These are phyloP conservation scores for Rynchops niger DNA, from an alignment of 2,113 vertebrate species.

Conservation along the genomic window DNA sequence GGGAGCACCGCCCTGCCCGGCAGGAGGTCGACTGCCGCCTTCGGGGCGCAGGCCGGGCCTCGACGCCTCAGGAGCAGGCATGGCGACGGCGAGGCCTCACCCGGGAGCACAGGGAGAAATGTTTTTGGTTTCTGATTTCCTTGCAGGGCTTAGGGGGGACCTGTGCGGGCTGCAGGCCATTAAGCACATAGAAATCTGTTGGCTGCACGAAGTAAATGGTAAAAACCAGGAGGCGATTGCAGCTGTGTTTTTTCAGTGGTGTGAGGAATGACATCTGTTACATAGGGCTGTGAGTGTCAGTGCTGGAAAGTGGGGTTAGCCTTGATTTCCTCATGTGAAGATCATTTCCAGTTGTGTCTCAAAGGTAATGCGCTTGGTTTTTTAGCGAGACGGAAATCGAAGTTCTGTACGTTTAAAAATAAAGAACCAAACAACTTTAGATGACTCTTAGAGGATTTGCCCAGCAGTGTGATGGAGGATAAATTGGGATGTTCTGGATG, in stretches of 20 bases:
- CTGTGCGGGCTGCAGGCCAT: rapidly evolving
- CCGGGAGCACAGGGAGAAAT: rapidly evolving
- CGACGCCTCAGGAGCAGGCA: not conserved
- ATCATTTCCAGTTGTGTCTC: not conserved
- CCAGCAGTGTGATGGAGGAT: not conserved
- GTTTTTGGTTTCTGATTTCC: not conserved
- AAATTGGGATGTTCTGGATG: not conserved
- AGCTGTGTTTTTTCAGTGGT: rapidly evolving
- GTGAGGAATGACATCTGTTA: rapidly evolving
- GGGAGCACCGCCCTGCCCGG: too few relatives aligned
- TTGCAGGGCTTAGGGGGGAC: not conserved
- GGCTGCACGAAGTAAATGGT: rapidly evolving
- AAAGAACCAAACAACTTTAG: too few relatives aligned
- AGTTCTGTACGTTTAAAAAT: not conserved
- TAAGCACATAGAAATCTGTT: rapidly evolving
- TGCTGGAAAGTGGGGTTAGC: not conserved
- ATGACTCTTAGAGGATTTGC: not conserved
- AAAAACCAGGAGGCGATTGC: rapidly evolving
- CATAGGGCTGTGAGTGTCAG: rapidly evolving
- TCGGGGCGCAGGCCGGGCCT: not conserved
- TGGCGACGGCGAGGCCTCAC: not conserved
- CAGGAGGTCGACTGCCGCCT: rapidly evolving
- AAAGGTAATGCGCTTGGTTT: rapidly evolving
- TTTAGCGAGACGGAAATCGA: not conserved
- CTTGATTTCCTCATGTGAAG: not conserved